phyloP scores from a whole-genome alignment of 2,113 vertebrate genomes.

The Siniperca knerii region DNA sequence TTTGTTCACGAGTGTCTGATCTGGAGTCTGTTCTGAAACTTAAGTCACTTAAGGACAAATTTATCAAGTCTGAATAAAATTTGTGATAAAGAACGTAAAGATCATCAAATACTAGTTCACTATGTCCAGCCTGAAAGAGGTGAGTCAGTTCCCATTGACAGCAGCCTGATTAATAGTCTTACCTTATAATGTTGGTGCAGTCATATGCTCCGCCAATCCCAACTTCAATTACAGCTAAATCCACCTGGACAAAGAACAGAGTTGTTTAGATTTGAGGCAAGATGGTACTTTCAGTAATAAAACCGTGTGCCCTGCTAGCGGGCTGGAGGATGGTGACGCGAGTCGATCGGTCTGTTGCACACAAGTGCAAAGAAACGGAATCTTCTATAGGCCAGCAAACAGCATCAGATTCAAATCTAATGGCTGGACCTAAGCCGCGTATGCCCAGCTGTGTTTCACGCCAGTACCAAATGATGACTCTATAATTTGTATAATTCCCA shows the following conservation, averaged over 20 bases:
- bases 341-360: background rate
- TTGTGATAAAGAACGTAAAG: background rate
- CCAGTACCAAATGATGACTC: background rate
- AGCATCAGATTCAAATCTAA: too few relatives aligned
- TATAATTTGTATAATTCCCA: background rate
- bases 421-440: background rate
- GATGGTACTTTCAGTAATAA: background rate
- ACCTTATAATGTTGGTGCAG: constrained; percentile 97
- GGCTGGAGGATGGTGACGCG: too few relatives aligned
- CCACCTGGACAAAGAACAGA: constrained; percentile 56
- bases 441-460: background rate
- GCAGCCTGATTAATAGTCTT: constrained; percentile 3
- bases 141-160: background rate
- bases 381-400: too few relatives aligned
- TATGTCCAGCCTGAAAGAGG: background rate
- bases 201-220: constrained; percentile 96
- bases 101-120: background rate
- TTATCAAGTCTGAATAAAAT: background rate
- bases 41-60: background rate
- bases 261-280: background rate
- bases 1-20: background rate
- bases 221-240: constrained; percentile 91
- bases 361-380: background rate
- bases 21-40: background rate
- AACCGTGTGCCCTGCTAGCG: background rate